Evolutionary conservation across 1,140 invertebrate species (phyloP).

Genomic region (Dendroctonus valens): DNA sequence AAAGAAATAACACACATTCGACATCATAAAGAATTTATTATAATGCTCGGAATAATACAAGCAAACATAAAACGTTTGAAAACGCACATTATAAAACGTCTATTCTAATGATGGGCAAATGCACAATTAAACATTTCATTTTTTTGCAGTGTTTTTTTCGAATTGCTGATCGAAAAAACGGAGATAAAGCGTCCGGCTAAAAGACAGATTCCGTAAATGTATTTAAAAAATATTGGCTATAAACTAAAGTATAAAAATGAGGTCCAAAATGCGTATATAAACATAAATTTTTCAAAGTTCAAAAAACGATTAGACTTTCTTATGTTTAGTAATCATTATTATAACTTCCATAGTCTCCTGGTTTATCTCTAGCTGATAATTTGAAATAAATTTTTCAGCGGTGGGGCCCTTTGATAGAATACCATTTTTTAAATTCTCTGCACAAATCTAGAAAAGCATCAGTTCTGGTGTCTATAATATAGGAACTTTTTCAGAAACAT

Average conservation of each 20-base stretch:
- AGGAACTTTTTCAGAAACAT: slow-evolving; percentile 2
- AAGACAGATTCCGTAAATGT: background rate
- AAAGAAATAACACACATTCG: slow-evolving; percentile 6
- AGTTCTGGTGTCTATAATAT: slow-evolving; percentile 4
- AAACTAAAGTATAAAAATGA: slow-evolving; percentile 22
- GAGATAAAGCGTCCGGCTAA: background rate
- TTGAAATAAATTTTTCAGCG: too few relatives aligned
- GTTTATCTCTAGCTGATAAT: slow-evolving; percentile 2
- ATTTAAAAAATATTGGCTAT: slow-evolving; percentile 17
- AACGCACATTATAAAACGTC: slow-evolving; percentile 26
- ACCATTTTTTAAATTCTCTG: slow-evolving; percentile 3
- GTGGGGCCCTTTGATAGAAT: too few relatives aligned
- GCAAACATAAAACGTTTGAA: slow-evolving; percentile 29
- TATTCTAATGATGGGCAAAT: slow-evolving; percentile 27
- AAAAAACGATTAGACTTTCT: slow-evolving; percentile 17
- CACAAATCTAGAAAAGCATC: background rate
- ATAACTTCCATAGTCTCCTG: slow-evolving; percentile 7
- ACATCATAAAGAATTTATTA: slow-evolving; percentile 32
- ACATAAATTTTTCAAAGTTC: slow-evolving; percentile 5
- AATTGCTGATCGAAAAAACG: slow-evolving; percentile 2
- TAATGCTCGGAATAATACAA: slow-evolving; percentile 30
- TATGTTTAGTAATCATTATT: slow-evolving; percentile 5
- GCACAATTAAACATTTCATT: slow-evolving; percentile 10
- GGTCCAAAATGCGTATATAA: slow-evolving; percentile 25
- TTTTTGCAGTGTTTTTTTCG: background rate